Conservation (phyloP, 1,140 invertebrate species). For the Drosophila biarmipes region DNA sequence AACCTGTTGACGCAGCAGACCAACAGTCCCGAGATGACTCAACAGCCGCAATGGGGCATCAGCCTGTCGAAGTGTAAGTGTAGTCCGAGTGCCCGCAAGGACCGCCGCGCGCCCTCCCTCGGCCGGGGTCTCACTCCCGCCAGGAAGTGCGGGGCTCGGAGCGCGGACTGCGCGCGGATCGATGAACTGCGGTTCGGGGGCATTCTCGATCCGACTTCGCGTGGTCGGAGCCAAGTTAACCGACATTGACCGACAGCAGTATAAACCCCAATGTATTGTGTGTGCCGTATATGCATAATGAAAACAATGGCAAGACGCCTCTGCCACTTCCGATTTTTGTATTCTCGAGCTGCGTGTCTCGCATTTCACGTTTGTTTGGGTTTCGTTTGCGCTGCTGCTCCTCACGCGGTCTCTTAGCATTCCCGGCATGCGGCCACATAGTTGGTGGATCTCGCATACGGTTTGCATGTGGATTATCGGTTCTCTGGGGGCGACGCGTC, state of each 20-base stretch:
- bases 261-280: conserved; percentile 39
- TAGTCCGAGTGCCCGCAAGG: background rate
- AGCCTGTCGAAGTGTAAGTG: conserved; percentile 81
- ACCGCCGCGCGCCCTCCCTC: background rate
- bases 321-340: conserved; percentile 68
- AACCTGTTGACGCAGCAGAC: conserved; percentile 64
- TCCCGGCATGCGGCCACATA: conserved; percentile 67
- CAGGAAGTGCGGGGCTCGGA: conserved; percentile 33
- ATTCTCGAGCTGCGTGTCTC: conserved; percentile 27
- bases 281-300: conserved; percentile 47
- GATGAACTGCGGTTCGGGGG: conserved; percentile 55
- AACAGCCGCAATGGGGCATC: conserved; percentile 83
- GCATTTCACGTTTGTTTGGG: conserved; percentile 24
- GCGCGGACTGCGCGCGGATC: conserved; percentile 31
- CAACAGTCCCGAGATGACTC: conserved; percentile 69
- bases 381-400: conserved; percentile 28
- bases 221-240: conserved; percentile 49
- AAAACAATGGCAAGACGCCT: conserved; percentile 72
- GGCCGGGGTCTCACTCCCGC: conserved; percentile 3
- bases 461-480: conserved; percentile 66
- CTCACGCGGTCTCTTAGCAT: conserved; percentile 37
- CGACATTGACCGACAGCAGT: conserved; percentile 76
- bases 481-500: background rate
- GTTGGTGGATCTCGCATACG: conserved; percentile 51
- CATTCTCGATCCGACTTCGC: conserved; percentile 52